Base-by-base conservation (phyloP, 2,888 invertebrate species). In the Tiliacea aurago region DNA sequence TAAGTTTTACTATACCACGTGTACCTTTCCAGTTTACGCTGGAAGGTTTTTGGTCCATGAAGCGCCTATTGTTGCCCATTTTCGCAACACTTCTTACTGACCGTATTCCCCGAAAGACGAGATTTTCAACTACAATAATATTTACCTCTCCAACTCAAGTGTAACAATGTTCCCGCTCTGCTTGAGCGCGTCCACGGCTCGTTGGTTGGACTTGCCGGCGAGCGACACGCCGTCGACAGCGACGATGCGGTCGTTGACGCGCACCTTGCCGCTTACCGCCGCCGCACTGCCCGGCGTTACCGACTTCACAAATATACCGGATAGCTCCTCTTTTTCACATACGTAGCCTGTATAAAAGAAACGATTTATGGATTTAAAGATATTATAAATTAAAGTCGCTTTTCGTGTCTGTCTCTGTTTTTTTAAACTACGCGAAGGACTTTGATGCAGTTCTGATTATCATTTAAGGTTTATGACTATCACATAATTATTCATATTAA, bases 301-400 rank as follows among this genome's bases (percentile, higher is more conserved):
- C 75, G 99, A 99, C 95, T 99, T 99, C 73, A 99, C 99, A 96
- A 99, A 99, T 87, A 99, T 99, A 49, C 99, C 99, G 0, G 99
- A 99, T 64, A 99, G 96, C 92, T 99, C 99, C 95, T 99, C 99
- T 95, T 99, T 99, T 93, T 99, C 99, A 92, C 99, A 99, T 20
- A 99, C 99, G 92, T 99, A 99, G 73, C 99, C 98, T 96, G 86
- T 0, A 28, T 37, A 20, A 53, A 41, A 58, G 0, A 23, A 59
- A 59, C 2, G 0, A 55, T 71, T 33, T 45, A n/a, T 15, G 5
- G n/a, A n/a, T 13, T 4, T 43, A n/a, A 20, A 23, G 28, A 28
- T 28, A 37, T 59, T 23, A 61, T 13, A 20, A 9, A 37, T 9
- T 41, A n/a, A 59, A 59, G 15, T 23, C 1, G 3, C 6, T 43